These are phyloP conservation scores for Ianthella basta DNA, from an alignment of 37 sponge, comb jelly and placozoan genomes.

Conservation along the genomic window DNA sequence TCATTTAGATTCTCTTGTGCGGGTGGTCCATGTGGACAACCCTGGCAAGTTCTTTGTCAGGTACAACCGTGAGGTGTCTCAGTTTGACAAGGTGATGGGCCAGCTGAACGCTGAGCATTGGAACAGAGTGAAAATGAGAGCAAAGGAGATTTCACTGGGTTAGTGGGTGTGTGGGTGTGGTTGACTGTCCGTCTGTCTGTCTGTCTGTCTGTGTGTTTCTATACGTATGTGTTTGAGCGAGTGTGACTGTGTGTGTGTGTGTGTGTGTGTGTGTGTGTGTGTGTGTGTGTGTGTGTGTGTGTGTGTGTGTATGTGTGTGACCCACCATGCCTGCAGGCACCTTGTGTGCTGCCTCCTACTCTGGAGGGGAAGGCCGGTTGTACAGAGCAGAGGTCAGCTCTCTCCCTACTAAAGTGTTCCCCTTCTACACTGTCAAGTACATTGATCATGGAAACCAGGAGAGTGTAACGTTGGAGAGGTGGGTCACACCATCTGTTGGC, in stretches of 20 bases:
- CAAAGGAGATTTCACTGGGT: too few species aligned
- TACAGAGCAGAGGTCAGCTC: conserved; percentile 9
- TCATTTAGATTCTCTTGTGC: background rate
- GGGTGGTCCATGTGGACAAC: conserved; percentile 10
- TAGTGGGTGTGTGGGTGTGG: too few species aligned
- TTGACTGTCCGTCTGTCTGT: too few species aligned
- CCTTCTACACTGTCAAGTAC: conserved; percentile 18
- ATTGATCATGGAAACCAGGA: conserved; percentile 5
- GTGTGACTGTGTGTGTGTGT: too few species aligned
- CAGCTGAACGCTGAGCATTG: background rate
- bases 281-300: too few species aligned
- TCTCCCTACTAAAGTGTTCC: conserved; percentile 1
- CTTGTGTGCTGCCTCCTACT: background rate
- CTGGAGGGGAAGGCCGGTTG: background rate
- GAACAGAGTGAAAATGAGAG: too few species aligned
- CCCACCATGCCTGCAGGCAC: background rate
- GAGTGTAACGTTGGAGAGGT: background rate
- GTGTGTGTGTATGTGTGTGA: too few species aligned
- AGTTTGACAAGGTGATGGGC: background rate
- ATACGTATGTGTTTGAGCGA: too few species aligned
- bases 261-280: too few species aligned
- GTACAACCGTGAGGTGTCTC: background rate
- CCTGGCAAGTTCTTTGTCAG: conserved; percentile 27
- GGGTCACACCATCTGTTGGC: background rate
- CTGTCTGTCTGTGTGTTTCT: too few species aligned